Evolutionary conservation across 1,140 invertebrate species (phyloP), one percentile per base, ranked within the genome.

Genomic region (Trichogramma pretiosum): DNA sequence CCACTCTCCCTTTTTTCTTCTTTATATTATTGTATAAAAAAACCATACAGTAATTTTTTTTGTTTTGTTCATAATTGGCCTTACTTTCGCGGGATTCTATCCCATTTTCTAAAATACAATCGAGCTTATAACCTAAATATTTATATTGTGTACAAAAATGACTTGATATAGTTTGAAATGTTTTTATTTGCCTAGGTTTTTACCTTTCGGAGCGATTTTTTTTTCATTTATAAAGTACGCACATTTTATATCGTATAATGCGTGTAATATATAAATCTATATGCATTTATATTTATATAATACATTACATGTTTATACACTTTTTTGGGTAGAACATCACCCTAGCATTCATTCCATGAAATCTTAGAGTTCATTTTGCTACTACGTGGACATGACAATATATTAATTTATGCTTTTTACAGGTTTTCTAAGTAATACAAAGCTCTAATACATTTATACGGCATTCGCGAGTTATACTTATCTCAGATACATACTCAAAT

Each of bases 331-430:
- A 33, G n/a, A 64, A 56, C 48, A 54, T n/a, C n/a, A n/a, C n/a
- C n/a, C n/a, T n/a, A n/a, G 56, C 61, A 63, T 56, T 67, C 61
- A 59, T 57, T 61, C 56, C 52, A 59, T 69, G 69, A 68, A 69
- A 64, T 69, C 65, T 59, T 59, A 53, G 57, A 54, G 52, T 64
- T 65, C 64, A 64, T 59, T 56, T 61, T 62, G 57, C 37, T 62
- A 67, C 33, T 45, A 34, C 16, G 22, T 40, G 33, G 28, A 46
- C 50, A 50, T 48, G 59, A 64, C 56, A 71, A n/a, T 71, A 70
- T n/a, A 70, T 70, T 71, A 70, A 65, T 64, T 60, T 55, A 63
- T 58, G 63, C 32, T 67, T 68, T 67, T 68, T 68, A 67, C 66
- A 69, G 64, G 48, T 64, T 59, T n/a, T n/a, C n/a, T n/a, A n/a